Percentiles rank a stretch among this genome's conserved stretches.
phyloP scores from a whole-genome alignment of 2,797 vertebrate genomes.

The Poecilia wingei region DNA sequence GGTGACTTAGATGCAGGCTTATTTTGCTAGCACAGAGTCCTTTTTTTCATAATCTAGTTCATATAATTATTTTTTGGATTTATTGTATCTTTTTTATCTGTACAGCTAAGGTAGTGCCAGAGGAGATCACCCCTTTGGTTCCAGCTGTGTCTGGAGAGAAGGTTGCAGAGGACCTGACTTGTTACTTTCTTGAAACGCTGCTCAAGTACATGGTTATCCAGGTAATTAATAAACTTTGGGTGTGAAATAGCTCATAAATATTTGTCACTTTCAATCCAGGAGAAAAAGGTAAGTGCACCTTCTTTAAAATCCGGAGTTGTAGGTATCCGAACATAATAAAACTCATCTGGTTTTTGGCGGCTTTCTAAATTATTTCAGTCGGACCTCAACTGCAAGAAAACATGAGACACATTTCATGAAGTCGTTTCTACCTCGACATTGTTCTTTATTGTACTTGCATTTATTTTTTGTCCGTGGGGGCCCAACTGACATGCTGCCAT shows the following conservation, averaged over 20 bases:
- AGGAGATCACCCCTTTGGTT: conserved; percentile 94
- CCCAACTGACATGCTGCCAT: background rate
- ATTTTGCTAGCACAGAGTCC: background rate
- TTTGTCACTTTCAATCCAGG: background rate
- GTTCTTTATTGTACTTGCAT: background rate
- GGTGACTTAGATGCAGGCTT: conserved; percentile 78
- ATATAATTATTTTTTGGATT: background rate
- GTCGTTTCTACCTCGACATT: background rate
- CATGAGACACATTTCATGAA: background rate
- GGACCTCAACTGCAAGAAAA: background rate
- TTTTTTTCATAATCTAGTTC: background rate
- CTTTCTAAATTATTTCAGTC: background rate
- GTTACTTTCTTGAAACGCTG: conserved; percentile 92
- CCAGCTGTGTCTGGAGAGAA: conserved; percentile 92
- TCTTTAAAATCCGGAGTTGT: background rate
- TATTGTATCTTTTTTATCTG: conserved; percentile 28
- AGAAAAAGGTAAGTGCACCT: background rate
- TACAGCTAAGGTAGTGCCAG: conserved; percentile 93
- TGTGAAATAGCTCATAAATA: background rate
- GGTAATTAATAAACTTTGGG: conserved; percentile 71
- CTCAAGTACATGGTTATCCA: conserved; percentile 97
- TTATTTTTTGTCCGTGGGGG: background rate
- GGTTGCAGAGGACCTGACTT: conserved; percentile 92
- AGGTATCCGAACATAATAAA: background rate
- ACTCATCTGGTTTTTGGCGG: background rate